Percentiles rank a stretch among this genome's conserved stretches.
Conservation (phyloP, 2,888 invertebrate genomes). For the Osedax frankpressi region DNA sequence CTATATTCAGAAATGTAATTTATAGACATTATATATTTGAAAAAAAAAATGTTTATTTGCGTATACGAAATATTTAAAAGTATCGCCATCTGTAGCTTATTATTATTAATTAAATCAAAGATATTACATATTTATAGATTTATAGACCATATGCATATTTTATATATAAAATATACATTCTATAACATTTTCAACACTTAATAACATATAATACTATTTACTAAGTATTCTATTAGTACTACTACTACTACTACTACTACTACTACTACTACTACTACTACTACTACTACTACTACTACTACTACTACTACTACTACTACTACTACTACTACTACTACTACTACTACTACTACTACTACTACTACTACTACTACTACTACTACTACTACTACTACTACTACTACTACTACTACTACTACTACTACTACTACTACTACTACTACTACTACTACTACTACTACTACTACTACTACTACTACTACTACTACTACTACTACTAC, state of each 20-base stretch:
- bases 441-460: conserved; percentile 7
- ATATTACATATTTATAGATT: too few relatives aligned
- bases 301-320: conserved; percentile 5
- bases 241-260: conserved; percentile 1
- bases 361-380: conserved; percentile 13
- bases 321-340: conserved; percentile 9
- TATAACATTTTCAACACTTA: too few relatives aligned
- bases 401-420: conserved; percentile 7
- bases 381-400: conserved; percentile 13
- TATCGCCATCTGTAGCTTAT: too few relatives aligned
- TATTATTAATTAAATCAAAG: too few relatives aligned
- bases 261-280: conserved; percentile 1
- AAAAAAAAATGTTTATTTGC: too few relatives aligned
- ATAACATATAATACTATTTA: too few relatives aligned
- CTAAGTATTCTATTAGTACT: not conserved
- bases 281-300: conserved; percentile 10
- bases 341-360: conserved; percentile 12
- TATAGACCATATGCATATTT: too few relatives aligned
- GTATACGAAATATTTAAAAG: too few relatives aligned
- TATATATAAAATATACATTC: too few relatives aligned
- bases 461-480: conserved; percentile 20
- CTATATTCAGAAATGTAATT: too few relatives aligned
- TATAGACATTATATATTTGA: too few relatives aligned
- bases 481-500: conserved; percentile 12
- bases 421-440: conserved; percentile 3